Base-by-base conservation (phyloP, 2,113 vertebrate genomes). In the Opisthocomus hoazin region DNA sequence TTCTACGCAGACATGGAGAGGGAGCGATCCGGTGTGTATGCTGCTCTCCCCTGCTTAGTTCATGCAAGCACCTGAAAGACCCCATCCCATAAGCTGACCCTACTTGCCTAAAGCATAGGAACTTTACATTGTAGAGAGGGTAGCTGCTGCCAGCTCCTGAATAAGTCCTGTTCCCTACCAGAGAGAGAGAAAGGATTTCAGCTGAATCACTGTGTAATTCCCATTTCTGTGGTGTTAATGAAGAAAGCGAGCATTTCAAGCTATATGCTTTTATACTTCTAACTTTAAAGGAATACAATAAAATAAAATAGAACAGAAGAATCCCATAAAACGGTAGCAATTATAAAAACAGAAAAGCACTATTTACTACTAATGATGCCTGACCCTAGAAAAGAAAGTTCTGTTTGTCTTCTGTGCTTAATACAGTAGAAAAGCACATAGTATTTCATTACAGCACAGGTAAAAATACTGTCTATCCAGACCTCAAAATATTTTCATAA, bases 351-450 rank as follows among this genome's bases (percentile, higher is more conserved):
- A 88, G 37, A 64, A 82, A 77, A 75, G 36, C 50, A 92, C 50
- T 19, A 76, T 95, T 94, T 96, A 76, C 48, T 89, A 66, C 23
- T 89, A 95, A 93, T 32, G 58, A 94, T 64, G 57, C 46, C 34
- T 56, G 37, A 87, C 7, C 27, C 48, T 77, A 37, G 16, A 41
- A 83, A 77, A 89, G 32, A 91, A 81, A 91, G 39, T 15, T 24
- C 71, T 37, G 30, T 57, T 85, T 61, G n/a, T 53, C 61, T 70
- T 82, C 57, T 87, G 27, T 46, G 41, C 57, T 57, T 73, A 61
- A 73, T 20, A 80, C 20, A 60, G 37, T 10, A 73, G 8, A 74
- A 61, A 79, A 63, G 13, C 5, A 57, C 1, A 1, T 0, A 45
- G 34, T 17, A 56, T 43, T 80, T 88, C 34, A 71, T 53, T 57